Evolutionary conservation across 2,113 vertebrate genomes (phyloP).

Genomic region (Podilymbus podiceps): DNA sequence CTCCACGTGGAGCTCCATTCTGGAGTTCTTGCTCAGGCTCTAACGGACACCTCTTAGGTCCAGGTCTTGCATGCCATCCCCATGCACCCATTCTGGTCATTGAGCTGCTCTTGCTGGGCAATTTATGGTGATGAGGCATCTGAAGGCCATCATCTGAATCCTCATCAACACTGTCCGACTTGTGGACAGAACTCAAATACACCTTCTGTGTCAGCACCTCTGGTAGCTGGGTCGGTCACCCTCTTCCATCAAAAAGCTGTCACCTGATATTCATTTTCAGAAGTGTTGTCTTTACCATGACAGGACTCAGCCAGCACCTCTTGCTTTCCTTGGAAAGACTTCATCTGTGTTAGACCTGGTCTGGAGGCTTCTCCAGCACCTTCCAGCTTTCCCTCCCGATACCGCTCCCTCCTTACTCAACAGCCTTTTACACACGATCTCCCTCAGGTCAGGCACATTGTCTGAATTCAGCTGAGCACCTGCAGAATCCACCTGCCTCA

Average conservation of each 20-base stretch:
- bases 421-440: not conserved
- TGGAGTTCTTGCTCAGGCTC: not conserved
- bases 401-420: conserved; percentile 49
- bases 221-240: not conserved
- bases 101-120: not conserved
- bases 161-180: conserved; percentile 30
- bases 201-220: not conserved
- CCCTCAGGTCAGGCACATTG: conserved; percentile 46
- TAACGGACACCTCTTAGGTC: conserved; percentile 28
- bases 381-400: conserved; percentile 43
- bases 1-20: not conserved
- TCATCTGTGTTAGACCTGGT: conserved; percentile 23
- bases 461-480: conserved; percentile 52
- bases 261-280: conserved; percentile 70
- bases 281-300: conserved; percentile 73
- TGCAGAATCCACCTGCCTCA: not conserved
- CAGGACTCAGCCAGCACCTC: conserved; percentile 12
- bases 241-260: conserved; percentile 71
- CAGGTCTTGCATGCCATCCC: conserved; percentile 29
- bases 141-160: conserved; percentile 67
- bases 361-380: conserved; percentile 49
- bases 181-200: not conserved
- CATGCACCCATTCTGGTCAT: not conserved
- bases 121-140: conserved; percentile 41
- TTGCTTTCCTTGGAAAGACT: not conserved